Conservation (phyloP, 1,140 invertebrate species). For the Leptinotarsa lineolata region DNA sequence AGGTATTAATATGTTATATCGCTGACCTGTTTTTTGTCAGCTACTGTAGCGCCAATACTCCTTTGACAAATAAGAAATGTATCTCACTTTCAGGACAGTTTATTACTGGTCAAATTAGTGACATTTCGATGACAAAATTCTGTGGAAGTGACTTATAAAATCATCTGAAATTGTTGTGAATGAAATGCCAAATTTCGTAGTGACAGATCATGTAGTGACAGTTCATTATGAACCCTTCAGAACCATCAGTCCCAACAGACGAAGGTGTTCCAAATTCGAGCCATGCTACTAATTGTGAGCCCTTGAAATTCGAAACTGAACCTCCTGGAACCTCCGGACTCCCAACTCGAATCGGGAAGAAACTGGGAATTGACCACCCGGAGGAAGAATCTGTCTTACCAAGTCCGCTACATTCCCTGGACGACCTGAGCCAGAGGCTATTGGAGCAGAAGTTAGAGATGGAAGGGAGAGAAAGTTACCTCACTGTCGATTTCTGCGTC, state of each 20-base stretch:
- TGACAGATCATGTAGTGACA: neutral
- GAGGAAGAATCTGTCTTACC: neutral
- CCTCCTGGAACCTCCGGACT: neutral
- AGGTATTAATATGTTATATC: too few species aligned
- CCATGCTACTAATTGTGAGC: neutral
- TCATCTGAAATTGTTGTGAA: too few species aligned
- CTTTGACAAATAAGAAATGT: too few species aligned
- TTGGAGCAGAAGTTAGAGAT: constrained; percentile 2
- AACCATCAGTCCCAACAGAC: neutral
- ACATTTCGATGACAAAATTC: too few species aligned
- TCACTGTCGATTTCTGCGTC: constrained; percentile 29
- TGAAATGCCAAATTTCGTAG: too few species aligned
- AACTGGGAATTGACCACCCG: neutral
- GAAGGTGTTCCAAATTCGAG: neutral
- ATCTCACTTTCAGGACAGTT: too few species aligned
- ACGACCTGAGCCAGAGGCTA: neutral
- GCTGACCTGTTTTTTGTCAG: too few species aligned
- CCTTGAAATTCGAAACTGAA: neutral
- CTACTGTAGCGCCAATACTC: too few species aligned
- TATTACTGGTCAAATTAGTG: too few species aligned
- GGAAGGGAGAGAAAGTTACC: constrained; percentile 27
- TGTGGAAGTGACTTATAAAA: too few species aligned
- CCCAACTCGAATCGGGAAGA: neutral
- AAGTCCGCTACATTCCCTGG: neutral
- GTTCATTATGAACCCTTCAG: neutral